These are phyloP conservation scores for Gryllus bimaculatus DNA, from an alignment of 1,140 invertebrate species.

Conservation along the genomic window DNA sequence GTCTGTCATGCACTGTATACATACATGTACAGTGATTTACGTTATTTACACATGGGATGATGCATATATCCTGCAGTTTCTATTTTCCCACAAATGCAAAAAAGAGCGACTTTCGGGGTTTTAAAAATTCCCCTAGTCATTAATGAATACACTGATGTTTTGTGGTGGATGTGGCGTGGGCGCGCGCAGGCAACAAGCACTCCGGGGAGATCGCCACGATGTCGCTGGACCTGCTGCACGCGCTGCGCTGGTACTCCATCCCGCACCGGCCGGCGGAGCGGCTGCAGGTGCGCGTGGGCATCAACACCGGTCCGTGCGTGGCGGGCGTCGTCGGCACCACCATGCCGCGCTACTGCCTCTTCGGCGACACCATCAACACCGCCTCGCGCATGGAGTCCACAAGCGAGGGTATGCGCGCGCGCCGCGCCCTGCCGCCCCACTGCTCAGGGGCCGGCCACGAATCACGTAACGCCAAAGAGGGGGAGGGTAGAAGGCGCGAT, in stretches of 20 bases:
- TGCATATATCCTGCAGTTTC: too few relatives aligned
- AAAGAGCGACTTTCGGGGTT: too few relatives aligned
- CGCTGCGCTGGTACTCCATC: constrained; percentile 41
- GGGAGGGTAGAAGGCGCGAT: too few relatives aligned
- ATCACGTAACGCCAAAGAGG: too few relatives aligned
- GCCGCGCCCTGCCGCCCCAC: not conserved
- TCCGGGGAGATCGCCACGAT: constrained; percentile 50
- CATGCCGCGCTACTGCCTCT: constrained; percentile 58
- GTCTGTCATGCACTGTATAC: too few relatives aligned
- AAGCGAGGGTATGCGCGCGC: constrained; percentile 35
- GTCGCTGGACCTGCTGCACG: constrained; percentile 45
- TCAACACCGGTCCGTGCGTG: constrained; percentile 49
- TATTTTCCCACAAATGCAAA: too few relatives aligned
- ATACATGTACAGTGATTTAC: too few relatives aligned
- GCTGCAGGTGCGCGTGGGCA: constrained; percentile 46
- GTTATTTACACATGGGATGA: too few relatives aligned
- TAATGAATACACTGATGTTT: too few relatives aligned
- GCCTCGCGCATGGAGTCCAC: constrained; percentile 44
- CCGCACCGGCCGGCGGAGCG: constrained; percentile 45
- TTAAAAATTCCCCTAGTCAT: too few relatives aligned
- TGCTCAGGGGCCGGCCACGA: not conserved
- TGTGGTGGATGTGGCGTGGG: too few relatives aligned
- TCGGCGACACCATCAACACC: constrained; percentile 49
- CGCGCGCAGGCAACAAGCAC: constrained; percentile 33
- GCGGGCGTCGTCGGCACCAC: constrained; percentile 52